Evolutionary conservation across 2,797 vertebrate species (phyloP), one percentile per base, ranked within the genome.

Genomic region (Eulemur rubriventer): DNA sequence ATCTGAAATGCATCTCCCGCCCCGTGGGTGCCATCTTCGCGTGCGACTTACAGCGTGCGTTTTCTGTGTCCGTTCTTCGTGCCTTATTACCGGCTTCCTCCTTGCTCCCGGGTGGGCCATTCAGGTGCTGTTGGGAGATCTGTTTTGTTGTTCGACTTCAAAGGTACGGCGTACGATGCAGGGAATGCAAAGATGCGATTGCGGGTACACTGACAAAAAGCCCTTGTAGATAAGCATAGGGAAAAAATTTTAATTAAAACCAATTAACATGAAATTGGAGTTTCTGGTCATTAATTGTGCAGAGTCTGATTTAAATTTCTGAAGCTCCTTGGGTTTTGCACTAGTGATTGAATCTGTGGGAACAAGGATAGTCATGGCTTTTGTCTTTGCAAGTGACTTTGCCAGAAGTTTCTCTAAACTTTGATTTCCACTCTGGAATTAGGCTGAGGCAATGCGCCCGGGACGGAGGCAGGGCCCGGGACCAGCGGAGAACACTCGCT

Each of bases 191-290:
- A 86, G 94, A 81, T 38, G 30, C 95, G 94, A 50, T 94, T 83
- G 33, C 41, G 92, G 67, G 59, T 16, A 67, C 13, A 6, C 13
- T 75, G 81, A 65, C 48, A 96, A 83, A 81, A 72, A 96, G 28
- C 24, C 61, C 96, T 96, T 95, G 52, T 90, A 93, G 95, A 78
- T 96, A 97, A 98, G 35, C 85, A 94, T 87, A 80, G 80, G 59
- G 24, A 93, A 55, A 8, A 12, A 30, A 84, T 87, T 96, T 92
- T 92, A 96, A 97, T 98, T 94, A 97, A 98, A 98, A 97, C 43
- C 2, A 97, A 70, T 98, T 95, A 94, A 97, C 14, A 85, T 92
- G 33, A 96, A 97, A 97, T 95, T 82, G 20, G 59, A 94, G 38
- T 16, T 95, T 95, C 96, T 97, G 81, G 82, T 96, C 92, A 81